Conservation (phyloP, 1,140 invertebrate genomes). For the Mercenaria mercenaria region DNA sequence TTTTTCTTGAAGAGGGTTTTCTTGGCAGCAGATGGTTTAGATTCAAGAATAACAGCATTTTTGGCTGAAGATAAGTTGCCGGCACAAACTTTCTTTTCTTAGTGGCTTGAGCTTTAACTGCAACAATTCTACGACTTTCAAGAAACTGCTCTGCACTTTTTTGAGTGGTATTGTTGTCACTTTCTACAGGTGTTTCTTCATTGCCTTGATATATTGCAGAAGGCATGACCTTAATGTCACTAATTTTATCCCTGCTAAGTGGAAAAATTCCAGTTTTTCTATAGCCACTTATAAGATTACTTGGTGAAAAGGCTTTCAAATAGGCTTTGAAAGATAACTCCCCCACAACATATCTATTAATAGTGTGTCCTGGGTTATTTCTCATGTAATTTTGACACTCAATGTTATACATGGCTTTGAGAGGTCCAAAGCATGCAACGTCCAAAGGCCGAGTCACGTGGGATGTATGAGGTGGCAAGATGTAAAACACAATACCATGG, state of each 20-base stretch:
- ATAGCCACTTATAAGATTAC: conserved; percentile 3
- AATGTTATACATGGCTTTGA: conserved; percentile 21
- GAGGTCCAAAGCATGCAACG: conserved; percentile 51
- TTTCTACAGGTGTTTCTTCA: neutral
- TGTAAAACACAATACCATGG: conserved; percentile 14
- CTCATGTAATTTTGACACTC: neutral
- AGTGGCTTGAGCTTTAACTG: no score
- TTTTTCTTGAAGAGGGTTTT: no score
- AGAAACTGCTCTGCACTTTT: neutral
- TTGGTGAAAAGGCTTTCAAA: conserved; percentile 3
- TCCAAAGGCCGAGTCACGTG: conserved; percentile 48
- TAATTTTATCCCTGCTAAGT: neutral
- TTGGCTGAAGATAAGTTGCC: no score
- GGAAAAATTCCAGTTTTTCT: conserved; percentile 19
- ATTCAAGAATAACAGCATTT: no score
- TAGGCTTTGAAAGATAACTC: conserved; percentile 40
- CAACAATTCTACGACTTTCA: neutral
- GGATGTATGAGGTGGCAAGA: conserved; percentile 39
- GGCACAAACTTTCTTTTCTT: no score
- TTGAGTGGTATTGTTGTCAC: neutral
- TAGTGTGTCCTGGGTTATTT: neutral
- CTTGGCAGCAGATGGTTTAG: no score
- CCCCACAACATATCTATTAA: conserved; percentile 14
- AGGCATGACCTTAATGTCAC: neutral
- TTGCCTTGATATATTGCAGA: neutral